phyloP scores from a whole-genome alignment of 2,888 invertebrate genomes.

The Trichopoda pennipes region DNA sequence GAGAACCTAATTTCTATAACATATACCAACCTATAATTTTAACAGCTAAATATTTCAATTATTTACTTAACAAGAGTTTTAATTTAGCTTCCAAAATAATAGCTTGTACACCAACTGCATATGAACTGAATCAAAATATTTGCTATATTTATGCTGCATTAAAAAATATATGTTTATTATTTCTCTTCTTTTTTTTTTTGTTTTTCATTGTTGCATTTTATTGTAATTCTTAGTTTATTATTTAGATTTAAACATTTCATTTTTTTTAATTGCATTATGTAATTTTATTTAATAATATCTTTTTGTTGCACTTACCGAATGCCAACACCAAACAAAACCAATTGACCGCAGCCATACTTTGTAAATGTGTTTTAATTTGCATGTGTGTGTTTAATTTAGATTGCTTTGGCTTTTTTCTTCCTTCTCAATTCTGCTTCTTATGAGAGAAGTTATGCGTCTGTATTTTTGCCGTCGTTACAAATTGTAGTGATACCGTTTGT shows the following conservation, averaged over 20 bases:
- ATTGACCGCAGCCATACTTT: constrained; percentile 68
- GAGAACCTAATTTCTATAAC: too few relatives aligned
- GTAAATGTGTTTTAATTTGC: not conserved
- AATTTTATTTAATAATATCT: constrained; percentile 30
- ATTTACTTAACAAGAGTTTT: too few relatives aligned
- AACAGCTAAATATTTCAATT: too few relatives aligned
- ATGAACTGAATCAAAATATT: not conserved
- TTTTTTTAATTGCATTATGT: constrained; percentile 39
- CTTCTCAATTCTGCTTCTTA: constrained; percentile 42
- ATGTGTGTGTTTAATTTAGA: constrained; percentile 34
- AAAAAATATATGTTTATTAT: constrained; percentile 22
- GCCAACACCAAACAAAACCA: constrained; percentile 68
- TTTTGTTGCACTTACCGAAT: constrained; percentile 67
- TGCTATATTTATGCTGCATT: not conserved
- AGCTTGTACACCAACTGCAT: too few relatives aligned
- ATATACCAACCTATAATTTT: too few relatives aligned
- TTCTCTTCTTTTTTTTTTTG: not conserved
- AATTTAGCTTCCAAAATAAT: too few relatives aligned
- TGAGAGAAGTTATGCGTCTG: constrained; percentile 25
- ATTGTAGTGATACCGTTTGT: constrained; percentile 38
- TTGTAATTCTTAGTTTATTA: constrained; percentile 16
- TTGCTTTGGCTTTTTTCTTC: constrained; percentile 38
- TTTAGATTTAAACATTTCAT: constrained; percentile 4
- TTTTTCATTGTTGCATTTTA: not conserved
- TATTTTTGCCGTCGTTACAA: constrained; percentile 39